Evolutionary conservation across 2,888 invertebrate genomes (phyloP).

Genomic region (Macaria liturata): DNA sequence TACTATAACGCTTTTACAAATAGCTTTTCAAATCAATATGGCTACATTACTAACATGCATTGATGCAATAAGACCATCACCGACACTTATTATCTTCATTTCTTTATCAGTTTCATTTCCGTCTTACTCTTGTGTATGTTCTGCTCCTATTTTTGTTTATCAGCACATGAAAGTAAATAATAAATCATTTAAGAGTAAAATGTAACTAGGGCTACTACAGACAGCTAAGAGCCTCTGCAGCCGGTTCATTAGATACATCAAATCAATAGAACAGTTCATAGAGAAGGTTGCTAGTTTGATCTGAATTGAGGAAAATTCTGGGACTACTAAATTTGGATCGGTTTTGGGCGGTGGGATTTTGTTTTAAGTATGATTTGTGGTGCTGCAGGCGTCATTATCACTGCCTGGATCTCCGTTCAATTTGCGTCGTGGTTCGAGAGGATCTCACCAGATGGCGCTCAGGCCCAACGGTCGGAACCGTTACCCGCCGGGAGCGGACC

Average conservation of each 20-base stretch:
- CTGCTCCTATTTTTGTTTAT: conserved; percentile 72
- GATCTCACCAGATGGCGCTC: conserved; percentile 96
- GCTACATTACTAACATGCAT: conserved; percentile 40
- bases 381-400: conserved; percentile 95
- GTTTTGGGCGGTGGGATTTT: conserved; percentile 20
- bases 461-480: conserved; percentile 91
- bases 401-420: conserved; percentile 98
- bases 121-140: conserved; percentile 40
- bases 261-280: conserved; percentile 29
- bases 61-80: conserved; percentile 60
- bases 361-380: conserved; percentile 44
- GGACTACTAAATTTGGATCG: conserved; percentile 29
- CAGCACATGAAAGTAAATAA: conserved; percentile 79
- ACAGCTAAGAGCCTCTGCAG: conserved; percentile 70
- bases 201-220: conserved; percentile 43
- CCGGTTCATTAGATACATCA: conserved; percentile 44
- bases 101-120: conserved; percentile 40
- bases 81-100: conserved; percentile 56
- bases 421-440: conserved; percentile 93
- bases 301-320: conserved; percentile 76
- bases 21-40: conserved; percentile 7
- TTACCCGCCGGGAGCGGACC: conserved; percentile 92
- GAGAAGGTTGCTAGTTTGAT: conserved; percentile 48
- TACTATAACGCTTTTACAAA: conserved; percentile 10
- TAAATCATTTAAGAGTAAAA: conserved; percentile 40